Evolutionary conservation across 2,888 invertebrate species (phyloP).

Genomic region (Drosophila mimica): DNA sequence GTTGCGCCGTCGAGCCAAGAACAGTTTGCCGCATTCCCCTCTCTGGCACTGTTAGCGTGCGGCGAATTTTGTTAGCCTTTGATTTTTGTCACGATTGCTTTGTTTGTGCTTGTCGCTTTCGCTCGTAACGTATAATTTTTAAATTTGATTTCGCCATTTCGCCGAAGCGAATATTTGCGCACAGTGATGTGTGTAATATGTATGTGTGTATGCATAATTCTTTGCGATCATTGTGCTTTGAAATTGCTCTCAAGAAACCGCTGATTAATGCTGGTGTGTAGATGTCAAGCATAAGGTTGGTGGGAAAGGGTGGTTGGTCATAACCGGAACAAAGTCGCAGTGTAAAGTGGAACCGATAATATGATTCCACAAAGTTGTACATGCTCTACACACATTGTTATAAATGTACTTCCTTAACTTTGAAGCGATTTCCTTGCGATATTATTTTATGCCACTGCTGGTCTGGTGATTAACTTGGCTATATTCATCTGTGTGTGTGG

Average conservation of each 20-base stretch:
- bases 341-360: conserved; percentile 25
- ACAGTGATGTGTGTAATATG: background rate
- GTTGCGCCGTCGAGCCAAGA: conserved; percentile 30
- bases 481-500: conserved; percentile 35
- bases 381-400: conserved; percentile 2
- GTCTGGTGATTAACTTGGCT: conserved; percentile 68
- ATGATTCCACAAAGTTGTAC: conserved; percentile 24
- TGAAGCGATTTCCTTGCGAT: background rate
- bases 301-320: conserved; percentile 7
- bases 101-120: conserved; percentile 43
- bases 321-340: conserved; percentile 54
- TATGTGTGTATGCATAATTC: conserved; percentile 1
- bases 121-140: conserved; percentile 64
- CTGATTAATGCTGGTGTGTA: conserved; percentile 54
- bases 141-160: conserved; percentile 49
- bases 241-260: conserved; percentile 39
- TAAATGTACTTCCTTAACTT: conserved; percentile 8
- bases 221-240: conserved; percentile 64
- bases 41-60: conserved; percentile 8
- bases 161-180: conserved; percentile 14
- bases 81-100: conserved; percentile 34
- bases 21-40: conserved; percentile 27
- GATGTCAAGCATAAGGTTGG: background rate
- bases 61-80: conserved; percentile 19
- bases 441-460: conserved; percentile 11